Conservation (phyloP, 2,888 invertebrate species). For the Dysmachus trigonus region DNA sequence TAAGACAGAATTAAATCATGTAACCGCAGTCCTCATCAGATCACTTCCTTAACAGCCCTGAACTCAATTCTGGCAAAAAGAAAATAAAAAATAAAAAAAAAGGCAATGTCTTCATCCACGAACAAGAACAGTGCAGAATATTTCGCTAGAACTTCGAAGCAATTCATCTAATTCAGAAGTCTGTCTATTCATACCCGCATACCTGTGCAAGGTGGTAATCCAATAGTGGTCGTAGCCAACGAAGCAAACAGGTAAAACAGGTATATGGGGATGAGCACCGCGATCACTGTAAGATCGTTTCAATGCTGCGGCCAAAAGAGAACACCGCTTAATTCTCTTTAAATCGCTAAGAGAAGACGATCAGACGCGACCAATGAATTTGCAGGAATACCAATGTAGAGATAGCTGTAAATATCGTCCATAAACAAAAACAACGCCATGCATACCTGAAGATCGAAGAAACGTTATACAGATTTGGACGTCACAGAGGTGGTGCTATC, state of each 20-base stretch:
- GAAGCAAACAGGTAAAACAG: conserved; percentile 63
- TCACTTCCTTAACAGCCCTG: neutral
- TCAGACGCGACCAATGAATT: conserved; percentile 37
- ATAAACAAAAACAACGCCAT: conserved; percentile 31
- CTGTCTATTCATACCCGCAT: neutral
- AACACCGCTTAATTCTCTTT: neutral
- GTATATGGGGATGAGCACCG: conserved; percentile 55
- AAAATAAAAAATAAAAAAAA: neutral
- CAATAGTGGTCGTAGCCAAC: neutral
- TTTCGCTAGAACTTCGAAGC: neutral
- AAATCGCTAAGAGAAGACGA: neutral
- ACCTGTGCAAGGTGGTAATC: neutral
- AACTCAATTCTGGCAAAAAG: neutral
- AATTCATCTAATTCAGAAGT: conserved; percentile 21
- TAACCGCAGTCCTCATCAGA: neutral
- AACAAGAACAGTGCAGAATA: neutral
- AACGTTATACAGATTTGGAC: conserved; percentile 40
- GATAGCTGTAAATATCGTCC: conserved; percentile 49
- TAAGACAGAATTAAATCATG: conserved; percentile 6
- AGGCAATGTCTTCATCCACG: neutral
- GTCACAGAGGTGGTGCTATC: conserved; percentile 9
- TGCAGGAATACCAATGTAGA: conserved; percentile 45
- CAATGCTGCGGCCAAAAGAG: neutral
- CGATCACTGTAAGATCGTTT: neutral
- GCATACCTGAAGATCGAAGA: neutral